Evolutionary conservation across 2,113 vertebrate genomes (phyloP).

Genomic region (Tenebrosternarchus preto): DNA sequence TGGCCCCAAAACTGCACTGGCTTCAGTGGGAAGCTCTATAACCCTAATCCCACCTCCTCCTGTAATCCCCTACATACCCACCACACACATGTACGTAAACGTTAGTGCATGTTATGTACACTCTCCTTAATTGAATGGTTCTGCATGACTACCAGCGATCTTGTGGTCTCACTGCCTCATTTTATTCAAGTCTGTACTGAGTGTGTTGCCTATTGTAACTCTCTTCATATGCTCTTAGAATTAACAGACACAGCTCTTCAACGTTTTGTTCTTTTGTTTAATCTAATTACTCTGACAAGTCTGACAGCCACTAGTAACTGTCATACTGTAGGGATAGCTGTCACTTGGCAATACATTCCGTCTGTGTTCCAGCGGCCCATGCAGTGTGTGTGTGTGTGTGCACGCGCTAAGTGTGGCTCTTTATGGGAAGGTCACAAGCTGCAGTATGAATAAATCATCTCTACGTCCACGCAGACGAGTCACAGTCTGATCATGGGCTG

Average conservation of each 20-base stretch:
- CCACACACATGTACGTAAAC: too few species aligned
- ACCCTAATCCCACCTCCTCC: too few species aligned
- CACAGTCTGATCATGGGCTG: background rate
- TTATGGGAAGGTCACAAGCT: background rate
- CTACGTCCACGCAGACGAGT: background rate
- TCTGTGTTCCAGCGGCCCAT: background rate
- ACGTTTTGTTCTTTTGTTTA: background rate
- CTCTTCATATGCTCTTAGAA: background rate
- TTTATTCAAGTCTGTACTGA: too few species aligned
- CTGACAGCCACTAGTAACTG: background rate
- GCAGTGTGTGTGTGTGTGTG: background rate
- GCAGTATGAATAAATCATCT: background rate
- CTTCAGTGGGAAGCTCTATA: too few species aligned
- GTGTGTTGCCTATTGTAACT: too few species aligned
- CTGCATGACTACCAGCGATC: too few species aligned
- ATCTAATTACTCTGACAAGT: background rate
- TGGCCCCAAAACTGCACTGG: too few species aligned
- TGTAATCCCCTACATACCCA: too few species aligned
- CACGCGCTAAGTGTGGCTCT: background rate
- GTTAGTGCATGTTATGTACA: too few species aligned
- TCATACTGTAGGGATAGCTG: background rate
- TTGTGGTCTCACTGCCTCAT: too few species aligned
- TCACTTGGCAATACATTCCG: background rate
- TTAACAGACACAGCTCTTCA: too few species aligned
- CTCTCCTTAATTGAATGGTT: too few species aligned